Evolutionary conservation across 1,140 invertebrate species (phyloP).

Genomic region (Belonocnema kinseyi): DNA sequence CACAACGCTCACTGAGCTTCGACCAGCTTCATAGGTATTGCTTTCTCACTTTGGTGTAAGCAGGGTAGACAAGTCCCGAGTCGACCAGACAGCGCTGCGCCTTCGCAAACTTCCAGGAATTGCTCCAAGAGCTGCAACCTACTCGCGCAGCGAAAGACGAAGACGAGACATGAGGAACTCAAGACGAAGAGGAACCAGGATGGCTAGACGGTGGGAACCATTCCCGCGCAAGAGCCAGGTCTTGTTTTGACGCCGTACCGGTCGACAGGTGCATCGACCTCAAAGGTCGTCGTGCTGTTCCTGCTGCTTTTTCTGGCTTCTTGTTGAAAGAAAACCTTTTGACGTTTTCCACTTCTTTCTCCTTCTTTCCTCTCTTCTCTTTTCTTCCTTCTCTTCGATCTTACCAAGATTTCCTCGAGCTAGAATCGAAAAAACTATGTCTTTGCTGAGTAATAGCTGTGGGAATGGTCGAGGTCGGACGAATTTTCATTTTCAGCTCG

Average conservation of each 20-base stretch:
- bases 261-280: constrained; percentile 71
- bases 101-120: constrained; percentile 70
- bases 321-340: constrained; percentile 2
- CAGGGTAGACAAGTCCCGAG: constrained; percentile 59
- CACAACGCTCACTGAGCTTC: constrained; percentile 5
- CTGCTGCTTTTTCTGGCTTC: constrained; percentile 2
- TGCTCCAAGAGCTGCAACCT: constrained; percentile 22
- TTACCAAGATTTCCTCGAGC: constrained; percentile 35
- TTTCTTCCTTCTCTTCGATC: constrained; percentile 28
- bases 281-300: constrained; percentile 69
- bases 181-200: constrained; percentile 53
- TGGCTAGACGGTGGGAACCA: constrained; percentile 73
- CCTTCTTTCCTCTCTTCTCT: not conserved
- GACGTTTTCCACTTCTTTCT: constrained; percentile 3
- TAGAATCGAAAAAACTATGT: constrained; percentile 21
- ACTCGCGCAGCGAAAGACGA: constrained; percentile 2
- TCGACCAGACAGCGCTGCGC: constrained; percentile 74
- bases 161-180: constrained; percentile 34
- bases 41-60: constrained; percentile 44
- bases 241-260: constrained; percentile 71
- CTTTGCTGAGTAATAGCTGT: constrained; percentile 38
- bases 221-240: constrained; percentile 57
- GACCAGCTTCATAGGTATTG: constrained; percentile 56
- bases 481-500: constrained; percentile 2
- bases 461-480: constrained; percentile 6